Percentiles rank a stretch among this genome's conserved stretches.
Evolutionary conservation across 2,797 vertebrate genomes (phyloP).

Genomic region (Delichon dasypus): DNA sequence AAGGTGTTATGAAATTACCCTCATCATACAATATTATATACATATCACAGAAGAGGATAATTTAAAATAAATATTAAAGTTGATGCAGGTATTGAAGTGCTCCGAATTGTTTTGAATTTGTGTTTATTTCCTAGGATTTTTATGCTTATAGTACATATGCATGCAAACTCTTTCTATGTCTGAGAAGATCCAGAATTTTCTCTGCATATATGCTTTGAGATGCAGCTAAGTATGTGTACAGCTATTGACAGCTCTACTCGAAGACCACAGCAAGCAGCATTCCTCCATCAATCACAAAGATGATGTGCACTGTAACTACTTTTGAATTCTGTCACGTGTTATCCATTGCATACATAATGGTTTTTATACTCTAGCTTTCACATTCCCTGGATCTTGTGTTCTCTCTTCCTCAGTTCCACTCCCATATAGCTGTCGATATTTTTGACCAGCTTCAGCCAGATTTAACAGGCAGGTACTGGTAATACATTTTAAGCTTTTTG

Average conservation of each 20-base stretch:
- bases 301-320: background rate
- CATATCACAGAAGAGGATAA: conserved; percentile 9
- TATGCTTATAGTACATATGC: background rate
- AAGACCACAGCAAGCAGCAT: background rate
- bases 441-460: background rate
- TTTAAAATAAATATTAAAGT: conserved; percentile 49
- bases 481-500: background rate
- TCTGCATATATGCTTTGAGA: background rate
- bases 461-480: background rate
- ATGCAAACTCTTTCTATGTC: background rate
- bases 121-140: background rate
- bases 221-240: background rate
- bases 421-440: background rate
- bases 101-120: background rate
- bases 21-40: conserved; percentile 39
- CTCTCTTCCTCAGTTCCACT: background rate
- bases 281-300: background rate
- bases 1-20: conserved; percentile 30
- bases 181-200: background rate
- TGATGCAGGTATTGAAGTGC: background rate
- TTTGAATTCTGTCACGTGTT: background rate
- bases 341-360: background rate
- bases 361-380: background rate
- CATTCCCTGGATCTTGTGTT: background rate
- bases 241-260: background rate